These are phyloP conservation scores for Enteromius paludinosus DNA, from an alignment of 2,797 vertebrate species.

Conservation along the genomic window DNA sequence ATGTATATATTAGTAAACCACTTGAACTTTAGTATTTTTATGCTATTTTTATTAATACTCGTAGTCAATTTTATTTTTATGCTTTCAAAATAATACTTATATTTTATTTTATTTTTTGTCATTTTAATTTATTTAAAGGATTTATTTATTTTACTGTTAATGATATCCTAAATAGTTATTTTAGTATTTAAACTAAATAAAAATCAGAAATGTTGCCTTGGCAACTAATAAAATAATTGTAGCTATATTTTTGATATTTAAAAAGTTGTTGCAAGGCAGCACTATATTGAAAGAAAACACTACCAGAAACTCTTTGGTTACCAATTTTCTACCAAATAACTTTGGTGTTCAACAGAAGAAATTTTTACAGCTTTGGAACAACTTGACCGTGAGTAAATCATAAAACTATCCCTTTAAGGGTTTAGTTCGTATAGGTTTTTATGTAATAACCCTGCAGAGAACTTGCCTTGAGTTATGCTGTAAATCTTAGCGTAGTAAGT, in stretches of 20 bases:
- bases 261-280: neutral
- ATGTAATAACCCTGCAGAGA: neutral
- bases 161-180: neutral
- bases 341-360: neutral
- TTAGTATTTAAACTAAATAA: neutral
- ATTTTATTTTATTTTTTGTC: neutral
- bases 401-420: neutral
- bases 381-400: neutral
- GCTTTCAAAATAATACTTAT: neutral
- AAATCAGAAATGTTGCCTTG: constrained; percentile 1
- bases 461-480: constrained; percentile 80
- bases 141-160: neutral
- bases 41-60: neutral
- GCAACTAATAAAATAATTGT: neutral
- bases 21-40: neutral
- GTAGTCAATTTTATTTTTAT: neutral
- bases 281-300: neutral
- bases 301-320: neutral
- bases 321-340: neutral
- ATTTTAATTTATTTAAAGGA: neutral
- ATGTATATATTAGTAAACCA: no score
- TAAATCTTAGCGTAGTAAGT: constrained; percentile 82
- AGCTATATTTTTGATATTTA: neutral
- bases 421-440: neutral
- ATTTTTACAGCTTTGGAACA: neutral